Conservation (phyloP, 2,113 vertebrate genomes). For the Pungitius pungitius region DNA sequence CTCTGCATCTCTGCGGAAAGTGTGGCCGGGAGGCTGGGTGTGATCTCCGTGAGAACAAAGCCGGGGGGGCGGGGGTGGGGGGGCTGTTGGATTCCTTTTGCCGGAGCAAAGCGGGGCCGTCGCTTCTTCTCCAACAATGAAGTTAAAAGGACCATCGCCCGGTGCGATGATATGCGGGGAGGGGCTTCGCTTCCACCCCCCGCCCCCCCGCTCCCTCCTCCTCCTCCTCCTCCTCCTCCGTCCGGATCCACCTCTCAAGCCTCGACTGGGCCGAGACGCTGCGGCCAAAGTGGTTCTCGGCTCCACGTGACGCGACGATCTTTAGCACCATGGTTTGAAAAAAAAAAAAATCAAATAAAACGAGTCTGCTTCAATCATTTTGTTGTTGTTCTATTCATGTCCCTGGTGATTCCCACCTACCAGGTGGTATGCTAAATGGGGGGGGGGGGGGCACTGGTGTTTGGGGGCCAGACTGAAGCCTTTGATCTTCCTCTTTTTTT, state of each 20-base stretch:
- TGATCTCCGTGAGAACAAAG: slow-evolving; percentile 76
- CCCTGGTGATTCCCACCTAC: slow-evolving; percentile 23
- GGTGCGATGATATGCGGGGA: slow-evolving; percentile 64
- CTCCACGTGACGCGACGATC: too few relatives aligned
- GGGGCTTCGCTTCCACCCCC: slow-evolving; percentile 52
- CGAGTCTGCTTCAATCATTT: too few relatives aligned
- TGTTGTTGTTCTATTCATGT: too few relatives aligned
- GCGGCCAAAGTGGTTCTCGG: too few relatives aligned
- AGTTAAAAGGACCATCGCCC: slow-evolving; percentile 70
- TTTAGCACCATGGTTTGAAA: too few relatives aligned
- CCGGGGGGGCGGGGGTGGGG: slow-evolving; percentile 45
- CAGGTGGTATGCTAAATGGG: slow-evolving; percentile 48
- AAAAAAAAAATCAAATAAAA: too few relatives aligned
- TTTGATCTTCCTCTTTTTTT: slow-evolving; percentile 46
- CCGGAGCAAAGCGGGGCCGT: slow-evolving; percentile 65
- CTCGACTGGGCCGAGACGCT: too few relatives aligned
- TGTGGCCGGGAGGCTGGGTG: slow-evolving; percentile 60
- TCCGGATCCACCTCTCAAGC: too few relatives aligned
- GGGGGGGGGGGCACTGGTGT: slow-evolving; percentile 31
- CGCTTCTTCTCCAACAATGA: slow-evolving; percentile 73
- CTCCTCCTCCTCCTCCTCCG: too few relatives aligned
- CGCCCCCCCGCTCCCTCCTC: too few relatives aligned
- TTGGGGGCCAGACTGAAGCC: slow-evolving; percentile 18
- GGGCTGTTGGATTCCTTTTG: slow-evolving; percentile 69
- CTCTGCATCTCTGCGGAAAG: slow-evolving; percentile 63